Base-by-base conservation (phyloP, 2,888 invertebrate species). In the Harpalus rufipes region DNA sequence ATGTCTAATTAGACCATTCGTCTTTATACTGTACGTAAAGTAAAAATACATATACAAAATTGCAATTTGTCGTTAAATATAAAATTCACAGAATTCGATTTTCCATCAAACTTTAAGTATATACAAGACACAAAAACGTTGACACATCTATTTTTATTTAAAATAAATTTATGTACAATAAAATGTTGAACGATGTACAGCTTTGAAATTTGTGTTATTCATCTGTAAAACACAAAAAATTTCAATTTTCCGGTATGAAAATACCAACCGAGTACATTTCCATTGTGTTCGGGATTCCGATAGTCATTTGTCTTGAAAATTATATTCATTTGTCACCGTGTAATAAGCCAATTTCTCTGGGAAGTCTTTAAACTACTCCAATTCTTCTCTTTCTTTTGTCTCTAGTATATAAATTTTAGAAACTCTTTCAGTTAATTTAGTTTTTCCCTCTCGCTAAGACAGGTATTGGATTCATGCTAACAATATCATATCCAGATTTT, bases 341-440 rank as follows among this genome's bases (percentile, higher is more conserved):
- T 41, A 72, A 72, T 72, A 72, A 39, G 72, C 41, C 44, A 72
- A 72, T 72, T 72, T 61, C 16, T 61, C 61, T 44, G 7, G 8
- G 1, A 44, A 44, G 8, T 44, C 44, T 10, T 44, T 44, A 10
- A 44, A 44, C 7, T 44, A 44, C 44, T 44, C 44, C 44, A 21
- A 44, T 10, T 10, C 44, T 4, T 44, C 44, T 44, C 10, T 44
- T 10, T 7, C 8, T 1, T 7, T 44, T 44, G 44, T 44, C 2
- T 44, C 1, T 44, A 44, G 44, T 44, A 10, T 44, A 44, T 44
- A 44, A 44, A 44, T 44, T 44, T 44, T 44, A 21, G 21, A 21
- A 21, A 21, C 3, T 21, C 21, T 21, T 21, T 21, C 21, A 21
- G 44, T 44, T 44, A 44, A 44, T 44, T n/a, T n/a, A n/a, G n/a